Evolutionary conservation across 1,140 invertebrate species (phyloP), one percentile per base, ranked within the genome.

Genomic region (Diabrotica virgifera): DNA sequence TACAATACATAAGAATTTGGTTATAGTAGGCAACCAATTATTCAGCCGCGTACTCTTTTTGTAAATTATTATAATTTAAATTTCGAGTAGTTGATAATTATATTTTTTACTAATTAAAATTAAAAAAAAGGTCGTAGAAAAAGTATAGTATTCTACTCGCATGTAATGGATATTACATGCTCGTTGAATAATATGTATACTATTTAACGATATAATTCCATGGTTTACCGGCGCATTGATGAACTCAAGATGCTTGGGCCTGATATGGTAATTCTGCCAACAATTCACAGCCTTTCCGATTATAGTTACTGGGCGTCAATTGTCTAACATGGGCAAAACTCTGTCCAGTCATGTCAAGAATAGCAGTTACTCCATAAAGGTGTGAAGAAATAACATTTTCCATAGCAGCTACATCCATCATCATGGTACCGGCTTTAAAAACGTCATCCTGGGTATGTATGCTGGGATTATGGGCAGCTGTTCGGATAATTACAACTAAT

Each of bases 221-320:
- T 2, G 1, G 68, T 90, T 83, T 2, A 74, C 69, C 0, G 89
- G 89, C 5, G 87, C 83, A 75, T 92, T 89, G 2, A 91, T 79
- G 70, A 90, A 90, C 69, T 90, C 85, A 35, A 91, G 75, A 0
- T 84, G 79, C 70, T 87, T 85, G 12, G 88, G 84, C 69, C 89
- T 82, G n/a, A 86, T 80, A 5, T 90, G 89, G 73, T 90, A 90
- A 36, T 85, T 85, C 78, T 88, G 86, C 87, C 86, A 89, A 6
- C 85, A 79, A 55, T 84, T 80, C 1, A 88, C 86, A 5, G 86
- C 76, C 55, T 78, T 84, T 78, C 78, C 80, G 14, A 90, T 81
- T 0, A 85, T 71, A n/a, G n/a, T n/a, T n/a, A 13, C 72, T 74
- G 0, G 86, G 85, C 13, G 83, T 82, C 40, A 89, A 72, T 71